Conservation (phyloP, 2,888 invertebrate species). For the Caenorhabditis sp. region DNA sequence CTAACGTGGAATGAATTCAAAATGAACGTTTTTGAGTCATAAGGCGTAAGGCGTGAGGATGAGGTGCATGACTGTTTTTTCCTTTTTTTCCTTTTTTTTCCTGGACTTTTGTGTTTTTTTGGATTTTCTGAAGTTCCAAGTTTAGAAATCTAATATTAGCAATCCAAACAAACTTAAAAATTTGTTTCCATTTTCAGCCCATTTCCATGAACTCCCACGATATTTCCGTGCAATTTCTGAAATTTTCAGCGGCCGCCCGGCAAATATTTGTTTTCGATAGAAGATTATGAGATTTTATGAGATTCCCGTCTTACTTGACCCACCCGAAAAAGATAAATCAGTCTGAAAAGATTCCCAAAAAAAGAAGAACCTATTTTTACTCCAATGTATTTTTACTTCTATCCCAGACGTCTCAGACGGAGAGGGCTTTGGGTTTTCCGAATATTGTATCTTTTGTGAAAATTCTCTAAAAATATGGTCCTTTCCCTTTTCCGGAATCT, state of each 20-base stretch:
- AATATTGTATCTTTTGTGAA: slow-evolving; percentile 7
- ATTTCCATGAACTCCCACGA: background rate
- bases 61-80: no score
- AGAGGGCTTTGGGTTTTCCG: no score
- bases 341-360: slow-evolving; percentile 5
- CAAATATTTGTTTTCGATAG: background rate
- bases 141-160: background rate
- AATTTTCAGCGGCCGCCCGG: background rate
- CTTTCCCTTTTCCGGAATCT: background rate
- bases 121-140: no score
- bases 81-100: background rate
- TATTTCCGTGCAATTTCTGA: background rate
- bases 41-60: no score
- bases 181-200: background rate
- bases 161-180: background rate
- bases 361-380: background rate
- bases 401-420: background rate
- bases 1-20: background rate
- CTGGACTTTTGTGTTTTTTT: background rate
- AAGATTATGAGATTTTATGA: background rate
- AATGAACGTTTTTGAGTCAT: slow-evolving; percentile 4
- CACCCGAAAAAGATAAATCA: background rate
- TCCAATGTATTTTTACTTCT: background rate
- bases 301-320: background rate
- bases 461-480: slow-evolving; percentile 19